phyloP scores from a whole-genome alignment of 2,888 invertebrate species.

The Lithosia quadra region DNA sequence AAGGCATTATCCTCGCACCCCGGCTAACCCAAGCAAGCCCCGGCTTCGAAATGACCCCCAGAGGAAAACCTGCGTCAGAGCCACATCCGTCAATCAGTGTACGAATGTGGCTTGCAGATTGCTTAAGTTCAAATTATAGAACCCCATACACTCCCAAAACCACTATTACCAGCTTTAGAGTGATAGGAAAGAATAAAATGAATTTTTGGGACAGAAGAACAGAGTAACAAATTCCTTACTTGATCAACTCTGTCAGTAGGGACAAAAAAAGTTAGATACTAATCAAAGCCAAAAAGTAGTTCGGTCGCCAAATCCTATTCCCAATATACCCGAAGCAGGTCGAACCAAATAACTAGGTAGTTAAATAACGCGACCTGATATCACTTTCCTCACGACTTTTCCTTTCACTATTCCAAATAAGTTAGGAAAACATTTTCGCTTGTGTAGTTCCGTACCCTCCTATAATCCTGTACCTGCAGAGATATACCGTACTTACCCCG shows the following conservation, averaged over 20 bases:
- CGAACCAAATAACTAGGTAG: constrained; percentile 41
- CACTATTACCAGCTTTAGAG: no score
- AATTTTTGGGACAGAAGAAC: no score
- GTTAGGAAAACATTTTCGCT: constrained; percentile 85
- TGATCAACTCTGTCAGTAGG: not conserved
- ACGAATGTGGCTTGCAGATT: no score
- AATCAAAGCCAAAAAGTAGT: not conserved
- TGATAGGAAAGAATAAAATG: no score
- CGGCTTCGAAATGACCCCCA: no score
- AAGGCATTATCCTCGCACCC: no score
- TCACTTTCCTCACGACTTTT: constrained; percentile 82
- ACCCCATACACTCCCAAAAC: not conserved
- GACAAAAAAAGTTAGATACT: not conserved
- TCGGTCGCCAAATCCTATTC: constrained; percentile 12
- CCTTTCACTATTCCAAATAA: constrained; percentile 81
- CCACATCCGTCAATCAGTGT: no score
- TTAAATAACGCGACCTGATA: constrained; percentile 60
- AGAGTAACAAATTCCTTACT: no score
- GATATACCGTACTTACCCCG: constrained; percentile 85
- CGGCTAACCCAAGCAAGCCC: no score
- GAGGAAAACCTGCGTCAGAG: no score
- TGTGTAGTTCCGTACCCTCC: constrained; percentile 77
- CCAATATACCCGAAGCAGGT: constrained; percentile 21
- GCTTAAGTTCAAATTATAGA: no score
- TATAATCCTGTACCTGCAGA: constrained; percentile 85